Conservation (phyloP, 2,888 invertebrate genomes). For the Conomelus anceps region DNA sequence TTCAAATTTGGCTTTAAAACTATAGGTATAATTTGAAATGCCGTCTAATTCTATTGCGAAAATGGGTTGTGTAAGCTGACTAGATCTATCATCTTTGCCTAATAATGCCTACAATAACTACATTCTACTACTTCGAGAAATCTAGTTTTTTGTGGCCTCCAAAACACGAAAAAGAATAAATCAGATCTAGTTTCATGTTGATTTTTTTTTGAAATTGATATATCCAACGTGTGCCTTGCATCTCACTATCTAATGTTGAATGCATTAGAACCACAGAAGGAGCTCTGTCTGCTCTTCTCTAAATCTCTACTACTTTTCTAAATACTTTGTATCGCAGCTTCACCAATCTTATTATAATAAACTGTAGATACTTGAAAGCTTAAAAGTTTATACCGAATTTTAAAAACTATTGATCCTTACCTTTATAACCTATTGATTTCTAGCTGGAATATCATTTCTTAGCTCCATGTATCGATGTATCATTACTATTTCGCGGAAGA, state of each 20-base stretch:
- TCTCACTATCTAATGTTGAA: not conserved
- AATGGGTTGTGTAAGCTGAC: not conserved
- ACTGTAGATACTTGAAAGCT: too few relatives aligned
- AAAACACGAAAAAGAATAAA: not conserved
- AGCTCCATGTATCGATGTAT: too few relatives aligned
- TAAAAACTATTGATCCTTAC: too few relatives aligned
- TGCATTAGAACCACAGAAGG: too few relatives aligned
- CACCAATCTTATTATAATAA: too few relatives aligned
- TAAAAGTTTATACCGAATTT: too few relatives aligned
- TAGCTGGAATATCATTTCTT: too few relatives aligned
- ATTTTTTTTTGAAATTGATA: not conserved
- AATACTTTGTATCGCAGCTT: too few relatives aligned
- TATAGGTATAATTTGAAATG: not conserved
- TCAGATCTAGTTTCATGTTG: not conserved
- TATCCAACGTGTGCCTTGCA: not conserved
- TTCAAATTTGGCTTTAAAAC: not conserved
- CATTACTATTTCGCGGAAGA: too few relatives aligned
- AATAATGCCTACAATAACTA: not conserved
- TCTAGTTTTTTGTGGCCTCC: not conserved
- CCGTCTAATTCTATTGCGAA: not conserved
- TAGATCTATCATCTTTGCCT: not conserved
- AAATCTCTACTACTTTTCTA: too few relatives aligned
- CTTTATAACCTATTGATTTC: too few relatives aligned
- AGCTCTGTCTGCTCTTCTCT: too few relatives aligned
- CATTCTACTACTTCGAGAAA: not conserved